Evolutionary conservation across 2,888 invertebrate species (phyloP).

Genomic region (Tigriopus californicus): DNA sequence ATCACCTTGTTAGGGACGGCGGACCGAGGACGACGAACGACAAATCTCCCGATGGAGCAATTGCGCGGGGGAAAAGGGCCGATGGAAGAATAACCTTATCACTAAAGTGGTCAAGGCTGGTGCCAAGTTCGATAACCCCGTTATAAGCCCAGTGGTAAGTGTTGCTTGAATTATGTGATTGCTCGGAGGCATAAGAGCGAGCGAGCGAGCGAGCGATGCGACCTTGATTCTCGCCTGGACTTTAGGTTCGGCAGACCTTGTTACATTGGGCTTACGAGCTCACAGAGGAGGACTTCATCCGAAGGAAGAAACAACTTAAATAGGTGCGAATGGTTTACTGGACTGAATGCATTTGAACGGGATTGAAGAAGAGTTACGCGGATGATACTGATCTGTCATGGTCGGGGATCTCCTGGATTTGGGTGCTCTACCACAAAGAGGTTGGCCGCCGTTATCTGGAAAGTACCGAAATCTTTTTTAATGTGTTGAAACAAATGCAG

Average conservation of each 20-base stretch:
- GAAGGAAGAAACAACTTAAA: conserved; percentile 15
- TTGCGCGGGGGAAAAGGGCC: conserved; percentile 17
- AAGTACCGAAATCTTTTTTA: no score
- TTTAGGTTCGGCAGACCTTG: conserved; percentile 16
- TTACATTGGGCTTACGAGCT: conserved; percentile 18
- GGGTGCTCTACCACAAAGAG: no score
- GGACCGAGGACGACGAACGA: conserved; percentile 17
- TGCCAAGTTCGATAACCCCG: conserved; percentile 13
- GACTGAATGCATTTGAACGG: no score
- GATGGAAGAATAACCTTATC: conserved; percentile 18
- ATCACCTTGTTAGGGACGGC: conserved; percentile 15
- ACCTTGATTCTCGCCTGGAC: no score
- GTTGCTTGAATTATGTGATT: no score
- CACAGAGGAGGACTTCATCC: conserved; percentile 16
- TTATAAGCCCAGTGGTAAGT: conserved; percentile 16
- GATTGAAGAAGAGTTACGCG: no score
- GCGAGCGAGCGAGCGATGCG: no score
- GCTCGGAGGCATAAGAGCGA: no score
- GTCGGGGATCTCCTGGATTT: no score
- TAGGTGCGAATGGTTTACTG: background rate
- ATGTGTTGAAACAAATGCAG: no score
- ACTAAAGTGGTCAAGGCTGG: conserved; percentile 15
- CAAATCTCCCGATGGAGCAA: conserved; percentile 17
- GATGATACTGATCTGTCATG: no score
- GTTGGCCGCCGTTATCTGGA: no score